Evolutionary conservation across 2,797 vertebrate genomes (phyloP), one percentile per base, ranked within the genome.

Genomic region (Urophycis tenuis): DNA sequence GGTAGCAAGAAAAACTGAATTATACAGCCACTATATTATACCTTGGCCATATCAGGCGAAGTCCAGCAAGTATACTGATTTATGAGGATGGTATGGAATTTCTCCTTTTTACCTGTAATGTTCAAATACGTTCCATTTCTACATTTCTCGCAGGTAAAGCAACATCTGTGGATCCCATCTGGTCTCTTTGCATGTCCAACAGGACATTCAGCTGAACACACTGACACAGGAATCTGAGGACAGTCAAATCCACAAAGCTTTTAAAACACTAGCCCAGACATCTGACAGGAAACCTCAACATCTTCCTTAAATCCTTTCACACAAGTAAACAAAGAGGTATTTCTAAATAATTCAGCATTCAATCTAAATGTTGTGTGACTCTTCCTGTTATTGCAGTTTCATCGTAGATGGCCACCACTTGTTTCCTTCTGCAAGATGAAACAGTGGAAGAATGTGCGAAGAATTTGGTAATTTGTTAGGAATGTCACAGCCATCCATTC

Each of bases 81-180:
- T 67, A 67, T 67, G 25, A 67, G 11, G 60, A 67, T 67, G 22
- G 60, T n/a, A 25, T 60, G 53, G 53, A 8, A n/a, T 60, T n/a
- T 60, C 60, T 67, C 60, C n/a, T 11, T 83, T 81, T 83, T 78
- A 88, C 87, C 36, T 70, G 89, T 87, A 31, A 2, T 83, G 86
- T 96, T 95, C 73, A 94, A 73, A 81, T 94, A 96, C 49, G 87
- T 92, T 79, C 87, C 86, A 17, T 72, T 84, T 0, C 35, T 35
- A 81, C 92, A 94, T 19, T 85, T 82, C 30, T 82, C 39, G 80
- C 94, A 95, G 0, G 80, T 74, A 3, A 95, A 96, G 82, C 95
- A 96, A 80, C 95, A 95, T 14, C 77, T 78, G 14, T 93, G 83
- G 29, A 83, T 45, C 32, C 86, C 88, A n/a, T 85, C 30, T 0